Evolutionary conservation across 2,888 invertebrate species (phyloP).

Genomic region (Tortricodes alternella): DNA sequence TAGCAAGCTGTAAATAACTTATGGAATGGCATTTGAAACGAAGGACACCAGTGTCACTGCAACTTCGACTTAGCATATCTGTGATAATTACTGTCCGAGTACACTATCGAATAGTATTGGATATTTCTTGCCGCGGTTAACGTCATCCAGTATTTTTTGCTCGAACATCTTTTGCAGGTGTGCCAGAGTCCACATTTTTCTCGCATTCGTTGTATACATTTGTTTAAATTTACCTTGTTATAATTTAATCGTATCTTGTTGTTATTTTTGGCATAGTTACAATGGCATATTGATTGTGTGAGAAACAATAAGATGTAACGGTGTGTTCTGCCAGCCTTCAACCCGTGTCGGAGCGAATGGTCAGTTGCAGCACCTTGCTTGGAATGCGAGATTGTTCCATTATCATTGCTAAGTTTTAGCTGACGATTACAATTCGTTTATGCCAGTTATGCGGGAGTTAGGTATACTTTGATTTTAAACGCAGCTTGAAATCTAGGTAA

Average conservation of each 20-base stretch:
- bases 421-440: constrained; percentile 44
- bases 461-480: constrained; percentile 25
- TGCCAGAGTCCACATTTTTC: background rate
- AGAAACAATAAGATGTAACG: constrained; percentile 38
- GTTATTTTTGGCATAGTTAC: background rate
- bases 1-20: constrained; percentile 14
- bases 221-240: background rate
- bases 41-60: constrained; percentile 33
- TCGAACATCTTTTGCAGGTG: constrained; percentile 25
- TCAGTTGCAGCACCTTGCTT: constrained; percentile 39
- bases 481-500: no score
- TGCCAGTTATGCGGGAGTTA: constrained; percentile 33
- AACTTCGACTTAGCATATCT: constrained; percentile 3
- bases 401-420: constrained; percentile 44
- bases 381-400: constrained; percentile 58
- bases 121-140: background rate
- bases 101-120: background rate
- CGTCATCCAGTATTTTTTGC: background rate
- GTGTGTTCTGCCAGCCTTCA: constrained; percentile 52
- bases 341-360: constrained; percentile 51
- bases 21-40: constrained; percentile 35
- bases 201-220: constrained; percentile 2
- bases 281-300: constrained; percentile 30
- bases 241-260: background rate
- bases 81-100: constrained; percentile 15